Base-by-base conservation (phyloP, 2,797 vertebrate genomes). In the Cebuella pygmaea region DNA sequence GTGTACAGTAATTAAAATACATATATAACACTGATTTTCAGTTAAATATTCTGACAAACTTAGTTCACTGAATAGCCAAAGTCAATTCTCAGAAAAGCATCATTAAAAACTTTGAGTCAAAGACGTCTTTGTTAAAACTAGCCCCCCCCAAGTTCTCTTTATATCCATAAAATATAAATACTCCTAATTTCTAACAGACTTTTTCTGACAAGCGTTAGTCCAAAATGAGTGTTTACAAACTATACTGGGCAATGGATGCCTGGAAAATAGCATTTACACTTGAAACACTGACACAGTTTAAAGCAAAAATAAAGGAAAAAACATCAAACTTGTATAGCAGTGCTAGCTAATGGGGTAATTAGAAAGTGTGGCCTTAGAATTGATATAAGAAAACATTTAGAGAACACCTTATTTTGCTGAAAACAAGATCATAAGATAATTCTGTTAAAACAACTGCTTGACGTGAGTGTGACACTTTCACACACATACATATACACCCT, bases 391-490 rank as follows among this genome's bases (percentile, higher is more conserved):
- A 91, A 87, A 90, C 64, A 94, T 81, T 91, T 90, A 90, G 93
- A 95, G 44, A 96, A 96, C 61, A 97, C 98, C 98, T 98, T 98
- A 99, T 98, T 98, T 97, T 50, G 94, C 98, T 98, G 98, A 98
- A 98, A 99, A 97, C 26, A 90, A 97, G 92, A 81, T 96, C 96
- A 98, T 98, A 98, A 98, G 97, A 96, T 98, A 98, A 98, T 98
- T 99, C 98, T 98, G 97, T 83, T 98, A 98, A 98, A 99, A 99
- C 98, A 98, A 98, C 98, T 98, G 98, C 98, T 97, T 98, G 95
- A 97, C 95, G 96, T 94, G 74, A 96, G 30, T 88, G 95, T 97
- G 90, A 94, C 78, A 97, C 97, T 39, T 94, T 72, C 12, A 95
- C 95, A 97, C 4, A 17, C 39, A 64, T 12, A 64, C 19, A 46